Conservation (phyloP, 2,797 vertebrate genomes). For the Girardinus metallicus region DNA sequence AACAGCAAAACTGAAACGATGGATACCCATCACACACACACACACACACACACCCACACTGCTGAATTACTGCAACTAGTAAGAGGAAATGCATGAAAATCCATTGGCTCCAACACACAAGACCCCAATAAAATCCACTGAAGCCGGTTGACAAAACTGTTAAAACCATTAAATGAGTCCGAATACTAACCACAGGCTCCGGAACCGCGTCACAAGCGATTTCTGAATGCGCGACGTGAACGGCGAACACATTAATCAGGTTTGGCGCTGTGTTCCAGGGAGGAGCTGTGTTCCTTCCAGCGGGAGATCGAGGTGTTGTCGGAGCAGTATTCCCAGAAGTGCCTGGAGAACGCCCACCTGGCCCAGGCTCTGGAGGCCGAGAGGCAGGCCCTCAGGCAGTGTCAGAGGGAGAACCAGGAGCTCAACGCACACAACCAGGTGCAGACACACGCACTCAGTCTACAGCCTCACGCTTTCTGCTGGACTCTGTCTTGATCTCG, state of each 20-base stretch:
- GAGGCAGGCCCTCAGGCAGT: slow-evolving; percentile 86
- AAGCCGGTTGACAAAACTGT: not conserved
- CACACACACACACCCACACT: no score
- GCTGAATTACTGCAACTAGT: not conserved
- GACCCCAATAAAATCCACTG: not conserved
- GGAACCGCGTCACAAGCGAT: not conserved
- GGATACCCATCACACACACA: no score
- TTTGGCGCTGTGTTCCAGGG: slow-evolving; percentile 66
- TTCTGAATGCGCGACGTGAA: not conserved
- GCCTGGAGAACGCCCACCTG: slow-evolving; percentile 86
- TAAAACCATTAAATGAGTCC: not conserved
- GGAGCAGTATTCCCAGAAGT: slow-evolving; percentile 88
- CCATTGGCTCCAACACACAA: not conserved
- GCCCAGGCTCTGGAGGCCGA: slow-evolving; percentile 87
- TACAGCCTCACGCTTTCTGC: not conserved
- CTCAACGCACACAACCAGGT: slow-evolving; percentile 89
- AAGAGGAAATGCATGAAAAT: not conserved
- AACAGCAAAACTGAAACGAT: no score
- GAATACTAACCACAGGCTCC: not conserved
- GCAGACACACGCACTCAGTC: slow-evolving; percentile 2
- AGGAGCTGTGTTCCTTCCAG: slow-evolving; percentile 85
- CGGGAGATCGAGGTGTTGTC: slow-evolving; percentile 87
- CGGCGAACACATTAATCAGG: no score
- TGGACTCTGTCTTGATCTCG: not conserved
- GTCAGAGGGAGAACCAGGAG: slow-evolving; percentile 88